A percentile compares a stretch with the other conserved stretches of the same genome.
Conservation (phyloP, 2,888 invertebrate species). For the Metopia argyrocephala region DNA sequence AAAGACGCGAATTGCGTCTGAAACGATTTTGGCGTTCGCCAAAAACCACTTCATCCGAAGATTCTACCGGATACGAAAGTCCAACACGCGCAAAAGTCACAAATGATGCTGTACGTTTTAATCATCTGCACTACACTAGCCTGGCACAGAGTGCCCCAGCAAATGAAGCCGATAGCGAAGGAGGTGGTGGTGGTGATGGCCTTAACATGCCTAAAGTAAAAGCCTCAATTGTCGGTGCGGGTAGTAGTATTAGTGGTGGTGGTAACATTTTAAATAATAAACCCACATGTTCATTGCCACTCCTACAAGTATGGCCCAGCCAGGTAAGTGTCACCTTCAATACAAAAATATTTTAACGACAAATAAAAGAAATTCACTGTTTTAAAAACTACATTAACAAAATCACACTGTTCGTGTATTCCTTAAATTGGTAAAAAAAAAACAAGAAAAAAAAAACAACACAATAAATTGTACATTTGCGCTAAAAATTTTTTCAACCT, state of each 20-base stretch:
- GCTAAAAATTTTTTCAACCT: slow-evolving; percentile 13
- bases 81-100: slow-evolving; percentile 76
- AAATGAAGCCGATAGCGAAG: slow-evolving; percentile 66
- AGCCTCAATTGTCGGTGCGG: slow-evolving; percentile 36
- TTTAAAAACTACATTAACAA: neutral
- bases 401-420: neutral
- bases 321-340: slow-evolving; percentile 74
- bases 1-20: slow-evolving; percentile 79
- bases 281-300: slow-evolving; percentile 81
- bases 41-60: slow-evolving; percentile 78
- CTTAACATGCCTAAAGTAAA: slow-evolving; percentile 24
- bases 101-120: slow-evolving; percentile 76
- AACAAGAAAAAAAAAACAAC: neutral
- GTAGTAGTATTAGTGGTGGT: neutral
- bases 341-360: neutral
- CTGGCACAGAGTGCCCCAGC: slow-evolving; percentile 70
- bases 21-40: slow-evolving; percentile 79
- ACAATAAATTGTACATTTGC: slow-evolving; percentile 17
- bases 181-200: slow-evolving; percentile 58
- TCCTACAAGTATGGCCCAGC: slow-evolving; percentile 85
- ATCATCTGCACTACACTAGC: slow-evolving; percentile 75
- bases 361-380: neutral
- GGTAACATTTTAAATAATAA: slow-evolving; percentile 70
- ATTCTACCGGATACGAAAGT: slow-evolving; percentile 80
- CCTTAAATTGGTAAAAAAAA: neutral